Conservation (phyloP, 2,797 vertebrate species). For the Peromyscus nudipes region DNA sequence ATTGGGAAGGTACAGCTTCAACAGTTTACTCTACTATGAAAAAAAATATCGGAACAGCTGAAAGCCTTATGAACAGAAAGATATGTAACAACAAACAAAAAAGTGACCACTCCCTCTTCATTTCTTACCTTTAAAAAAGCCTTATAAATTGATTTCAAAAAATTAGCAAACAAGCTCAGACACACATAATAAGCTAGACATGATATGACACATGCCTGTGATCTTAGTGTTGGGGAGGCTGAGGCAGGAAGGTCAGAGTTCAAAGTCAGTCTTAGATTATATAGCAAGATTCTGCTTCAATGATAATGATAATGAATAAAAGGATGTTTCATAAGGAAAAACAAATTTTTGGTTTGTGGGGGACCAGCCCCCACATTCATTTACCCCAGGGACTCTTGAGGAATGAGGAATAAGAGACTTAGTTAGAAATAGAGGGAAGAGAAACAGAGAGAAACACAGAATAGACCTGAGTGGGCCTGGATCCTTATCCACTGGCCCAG, state of each 20-base stretch:
- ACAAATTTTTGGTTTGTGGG: neutral
- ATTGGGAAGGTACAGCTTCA: conserved; percentile 62
- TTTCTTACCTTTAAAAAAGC: neutral
- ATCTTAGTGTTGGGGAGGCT: neutral
- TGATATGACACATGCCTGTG: neutral
- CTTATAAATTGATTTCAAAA: neutral
- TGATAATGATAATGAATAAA: neutral
- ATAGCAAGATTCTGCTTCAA: neutral
- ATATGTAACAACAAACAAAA: conserved; percentile 21
- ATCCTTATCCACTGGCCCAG: too few relatives aligned
- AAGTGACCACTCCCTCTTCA: neutral
- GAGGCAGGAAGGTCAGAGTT: neutral
- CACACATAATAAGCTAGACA: neutral
- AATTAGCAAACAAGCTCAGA: neutral
- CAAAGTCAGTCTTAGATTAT: neutral
- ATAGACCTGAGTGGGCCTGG: too few relatives aligned
- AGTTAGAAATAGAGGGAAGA: too few relatives aligned
- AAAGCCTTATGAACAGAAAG: conserved; percentile 19
- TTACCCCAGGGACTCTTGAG: too few relatives aligned
- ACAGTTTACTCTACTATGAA: neutral
- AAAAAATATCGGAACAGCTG: neutral
- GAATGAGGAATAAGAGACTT: too few relatives aligned
- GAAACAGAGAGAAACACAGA: too few relatives aligned
- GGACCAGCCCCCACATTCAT: too few relatives aligned
- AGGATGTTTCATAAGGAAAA: neutral